phyloP scores from a whole-genome alignment of 1,140 invertebrate genomes.

The Paraescarpia echinospica region DNA sequence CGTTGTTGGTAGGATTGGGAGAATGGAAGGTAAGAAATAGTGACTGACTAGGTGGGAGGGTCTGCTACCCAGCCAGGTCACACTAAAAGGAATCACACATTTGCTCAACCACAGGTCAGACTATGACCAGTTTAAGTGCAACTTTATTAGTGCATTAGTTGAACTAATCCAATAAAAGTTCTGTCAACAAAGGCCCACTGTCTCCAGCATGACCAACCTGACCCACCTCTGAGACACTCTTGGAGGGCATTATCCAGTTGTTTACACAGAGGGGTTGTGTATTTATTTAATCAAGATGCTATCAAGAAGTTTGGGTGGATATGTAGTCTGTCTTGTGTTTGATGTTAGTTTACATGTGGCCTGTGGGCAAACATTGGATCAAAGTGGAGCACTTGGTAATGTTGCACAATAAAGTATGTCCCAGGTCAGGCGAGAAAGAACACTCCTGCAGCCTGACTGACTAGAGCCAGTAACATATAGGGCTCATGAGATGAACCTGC shows the following conservation, averaged over 20 bases:
- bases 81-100: neutral
- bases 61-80: neutral
- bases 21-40: neutral
- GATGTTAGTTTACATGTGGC: neutral
- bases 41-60: neutral
- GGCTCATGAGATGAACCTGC: neutral
- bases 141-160: neutral
- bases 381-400: neutral
- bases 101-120: neutral
- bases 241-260: neutral
- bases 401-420: neutral
- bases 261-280: neutral
- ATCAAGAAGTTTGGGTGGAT: neutral
- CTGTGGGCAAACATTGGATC: neutral
- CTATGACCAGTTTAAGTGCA: neutral
- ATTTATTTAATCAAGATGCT: neutral
- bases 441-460: neutral
- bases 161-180: constrained; percentile 6
- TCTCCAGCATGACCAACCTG: neutral
- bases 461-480: neutral
- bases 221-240: neutral
- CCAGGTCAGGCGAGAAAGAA: neutral
- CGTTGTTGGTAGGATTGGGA: no score
- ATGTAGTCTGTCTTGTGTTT: neutral
- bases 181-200: neutral